Evolutionary conservation across 2,113 vertebrate species (phyloP).

Genomic region (Microtus oregoni): DNA sequence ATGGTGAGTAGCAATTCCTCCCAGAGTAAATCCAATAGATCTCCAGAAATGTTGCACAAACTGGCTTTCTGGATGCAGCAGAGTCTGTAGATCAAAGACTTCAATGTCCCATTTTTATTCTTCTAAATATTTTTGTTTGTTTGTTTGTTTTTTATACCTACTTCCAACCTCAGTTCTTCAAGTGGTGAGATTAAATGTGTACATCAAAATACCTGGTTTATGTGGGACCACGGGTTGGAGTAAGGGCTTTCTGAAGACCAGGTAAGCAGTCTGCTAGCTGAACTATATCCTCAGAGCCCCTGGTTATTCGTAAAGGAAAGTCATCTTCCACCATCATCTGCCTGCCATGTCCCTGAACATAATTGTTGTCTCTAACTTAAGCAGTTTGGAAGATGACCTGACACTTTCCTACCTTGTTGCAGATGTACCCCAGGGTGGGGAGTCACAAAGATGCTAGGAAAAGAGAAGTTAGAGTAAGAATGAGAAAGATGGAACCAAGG

Average conservation of each 20-base stretch:
- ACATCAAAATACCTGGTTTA: no score
- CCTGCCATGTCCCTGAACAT: neutral
- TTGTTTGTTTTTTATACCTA: neutral
- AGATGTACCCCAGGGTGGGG: neutral
- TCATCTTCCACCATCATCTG: neutral
- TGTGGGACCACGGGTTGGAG: no score
- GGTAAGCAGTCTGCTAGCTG: neutral
- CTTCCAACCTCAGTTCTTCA: neutral
- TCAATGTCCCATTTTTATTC: neutral
- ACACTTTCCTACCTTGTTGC: neutral
- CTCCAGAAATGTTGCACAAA: neutral
- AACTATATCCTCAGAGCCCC: neutral
- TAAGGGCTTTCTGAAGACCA: neutral
- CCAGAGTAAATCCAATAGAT: neutral
- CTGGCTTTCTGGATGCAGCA: neutral
- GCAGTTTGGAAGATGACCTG: slow-evolving; percentile 3
- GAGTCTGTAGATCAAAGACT: neutral
- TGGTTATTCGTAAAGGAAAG: neutral
- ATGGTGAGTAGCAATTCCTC: neutral
- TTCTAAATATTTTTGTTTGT: neutral
- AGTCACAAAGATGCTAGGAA: neutral
- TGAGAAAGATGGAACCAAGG: neutral
- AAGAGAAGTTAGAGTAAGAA: neutral
- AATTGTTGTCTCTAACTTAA: neutral
- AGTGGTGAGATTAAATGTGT: no score